phyloP scores from a whole-genome alignment of 2,888 invertebrate species.

The Napeogenes inachia region DNA sequence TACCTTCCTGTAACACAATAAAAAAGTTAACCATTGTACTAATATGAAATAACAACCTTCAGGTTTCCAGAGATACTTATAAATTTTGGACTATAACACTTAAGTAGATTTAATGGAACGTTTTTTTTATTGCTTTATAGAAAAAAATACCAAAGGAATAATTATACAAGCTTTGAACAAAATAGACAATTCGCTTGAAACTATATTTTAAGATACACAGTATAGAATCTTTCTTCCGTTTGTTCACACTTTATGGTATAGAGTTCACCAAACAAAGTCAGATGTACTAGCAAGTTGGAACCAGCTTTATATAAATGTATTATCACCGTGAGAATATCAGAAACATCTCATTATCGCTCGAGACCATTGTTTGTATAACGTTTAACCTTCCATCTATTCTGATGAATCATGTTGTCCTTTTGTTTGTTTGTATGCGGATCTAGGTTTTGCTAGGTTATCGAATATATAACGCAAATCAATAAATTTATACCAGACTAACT shows the following conservation, averaged over 20 bases:
- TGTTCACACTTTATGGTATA: neutral
- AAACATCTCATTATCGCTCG: slow-evolving; percentile 4
- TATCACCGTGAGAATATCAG: slow-evolving; percentile 7
- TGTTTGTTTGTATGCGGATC: slow-evolving; percentile 5
- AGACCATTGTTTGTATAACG: slow-evolving; percentile 7
- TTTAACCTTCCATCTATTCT: slow-evolving; percentile 7
- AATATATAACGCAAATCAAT: neutral
- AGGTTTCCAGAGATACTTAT: too few species aligned
- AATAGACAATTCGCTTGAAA: too few species aligned
- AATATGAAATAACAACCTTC: too few species aligned
- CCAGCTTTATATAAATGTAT: neutral
- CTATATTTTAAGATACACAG: too few species aligned
- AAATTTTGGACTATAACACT: too few species aligned
- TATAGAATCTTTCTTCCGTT: neutral
- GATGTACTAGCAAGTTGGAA: neutral
- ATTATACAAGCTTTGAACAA: too few species aligned
- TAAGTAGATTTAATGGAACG: too few species aligned
- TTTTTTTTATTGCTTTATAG: too few species aligned
- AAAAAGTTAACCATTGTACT: too few species aligned
- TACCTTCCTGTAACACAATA: too few species aligned
- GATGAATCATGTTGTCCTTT: slow-evolving; percentile 7
- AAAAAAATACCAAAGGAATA: too few species aligned
- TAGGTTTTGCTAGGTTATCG: neutral
- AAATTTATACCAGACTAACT: too few species aligned
- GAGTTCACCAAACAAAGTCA: neutral